Evolutionary conservation across 2,888 invertebrate genomes (phyloP), one percentile per base, ranked within the genome.

Genomic region (Quadroppia sp.): DNA sequence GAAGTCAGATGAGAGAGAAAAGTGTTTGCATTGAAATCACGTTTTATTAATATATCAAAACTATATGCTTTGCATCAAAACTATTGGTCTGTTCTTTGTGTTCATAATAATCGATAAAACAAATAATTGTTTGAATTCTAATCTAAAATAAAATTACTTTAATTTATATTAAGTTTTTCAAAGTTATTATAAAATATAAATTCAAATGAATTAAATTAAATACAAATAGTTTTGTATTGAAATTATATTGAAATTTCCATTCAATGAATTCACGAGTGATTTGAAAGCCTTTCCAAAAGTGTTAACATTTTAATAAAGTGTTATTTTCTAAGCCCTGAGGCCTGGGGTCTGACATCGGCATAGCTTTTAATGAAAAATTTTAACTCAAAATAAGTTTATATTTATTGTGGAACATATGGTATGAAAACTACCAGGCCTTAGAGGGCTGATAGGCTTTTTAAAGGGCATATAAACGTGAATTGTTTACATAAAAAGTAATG

Each of bases 1-100:
- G 77, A 77, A 73, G 71, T 75, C 6, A 69, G 32, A 28, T 53
- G 25, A 59, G 28, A 28, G 25, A 59, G 15, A 7, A 23, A 23
- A 30, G 28, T 9, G 40, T 64, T 64, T 64, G 64, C 20, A 64
- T 32, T 64, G 40, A 64, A 64, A 17, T 32, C 64, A 64, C 64
- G 64, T 64, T 13, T 36, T 40, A 36, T 64, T 64, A 64, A 64
- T 64, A 30, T 36, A 64, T 64, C 64, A 64, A 64, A 64, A 64
- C 36, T 64, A 64, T 64, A 15, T 64, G 64, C 64, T 64, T 36
- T 64, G 64, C 64, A 64, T 64, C 36, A 36, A n/a, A 36, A 20
- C 7, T 30, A 23, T 59, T 25, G 59, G 28, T 30, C 30, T 3
- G 3, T 59, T 50, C 20, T 64, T 64, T 36, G 32, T 20, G 4